Conservation (phyloP, 2,888 invertebrate genomes). For the Galerucella nymphaeae region DNA sequence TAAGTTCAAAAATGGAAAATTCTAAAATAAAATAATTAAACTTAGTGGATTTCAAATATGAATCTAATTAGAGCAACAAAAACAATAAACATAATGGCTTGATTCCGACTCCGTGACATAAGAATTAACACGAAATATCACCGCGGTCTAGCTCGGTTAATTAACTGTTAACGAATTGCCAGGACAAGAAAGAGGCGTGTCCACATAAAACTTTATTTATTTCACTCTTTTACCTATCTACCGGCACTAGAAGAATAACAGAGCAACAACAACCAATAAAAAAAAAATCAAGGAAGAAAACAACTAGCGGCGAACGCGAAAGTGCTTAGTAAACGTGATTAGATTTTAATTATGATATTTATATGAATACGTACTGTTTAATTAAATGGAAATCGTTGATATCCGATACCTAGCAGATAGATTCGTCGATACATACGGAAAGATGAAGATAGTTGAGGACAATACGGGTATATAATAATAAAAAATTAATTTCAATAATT, state of each 20-base stretch:
- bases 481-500: neutral
- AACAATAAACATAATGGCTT: slow-evolving; percentile 24
- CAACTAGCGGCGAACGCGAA: slow-evolving; percentile 18
- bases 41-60: slow-evolving; percentile 3
- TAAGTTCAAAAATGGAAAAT: neutral
- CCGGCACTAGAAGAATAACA: neutral
- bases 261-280: neutral
- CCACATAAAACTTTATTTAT: slow-evolving; percentile 25
- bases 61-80: slow-evolving; percentile 10
- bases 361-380: slow-evolving; percentile 32
- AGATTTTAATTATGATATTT: slow-evolving; percentile 41
- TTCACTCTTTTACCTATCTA: slow-evolving; percentile 1
- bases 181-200: slow-evolving; percentile 32
- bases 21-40: slow-evolving; percentile 16
- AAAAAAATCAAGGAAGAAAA: slow-evolving; percentile 17
- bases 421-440: slow-evolving; percentile 1
- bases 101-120: slow-evolving; percentile 32
- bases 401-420: neutral
- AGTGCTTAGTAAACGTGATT: slow-evolving; percentile 32
- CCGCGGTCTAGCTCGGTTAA: slow-evolving; percentile 21
- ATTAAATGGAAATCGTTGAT: slow-evolving; percentile 11
- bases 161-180: slow-evolving; percentile 35
- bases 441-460: neutral
- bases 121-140: slow-evolving; percentile 30
- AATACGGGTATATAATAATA: neutral